Evolutionary conservation across 2,113 vertebrate species (phyloP).

Genomic region (Cercopithecus mona): DNA sequence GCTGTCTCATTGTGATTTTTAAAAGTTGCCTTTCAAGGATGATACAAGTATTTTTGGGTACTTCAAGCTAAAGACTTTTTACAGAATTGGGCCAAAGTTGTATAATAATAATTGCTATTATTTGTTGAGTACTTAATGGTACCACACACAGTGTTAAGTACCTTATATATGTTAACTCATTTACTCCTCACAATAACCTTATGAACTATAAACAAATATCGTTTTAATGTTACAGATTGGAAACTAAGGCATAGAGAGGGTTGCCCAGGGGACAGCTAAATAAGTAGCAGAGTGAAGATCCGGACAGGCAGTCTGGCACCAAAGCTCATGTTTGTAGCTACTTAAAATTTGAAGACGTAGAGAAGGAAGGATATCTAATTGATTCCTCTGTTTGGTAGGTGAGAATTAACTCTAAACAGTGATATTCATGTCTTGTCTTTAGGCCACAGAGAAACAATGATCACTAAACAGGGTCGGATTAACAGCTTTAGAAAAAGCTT

Average conservation of each 20-base stretch:
- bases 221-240: not conserved
- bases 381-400: not conserved
- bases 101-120: not conserved
- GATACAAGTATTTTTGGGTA: not conserved
- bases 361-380: not conserved
- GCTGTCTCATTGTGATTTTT: no score
- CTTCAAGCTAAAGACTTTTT: not conserved
- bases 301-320: not conserved
- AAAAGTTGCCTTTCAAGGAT: not conserved
- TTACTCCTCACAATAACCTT: not conserved
- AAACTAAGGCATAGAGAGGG: not conserved
- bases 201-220: not conserved
- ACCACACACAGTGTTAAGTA: not conserved
- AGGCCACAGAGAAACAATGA: not conserved
- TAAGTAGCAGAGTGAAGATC: not conserved
- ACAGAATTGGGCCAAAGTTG: not conserved
- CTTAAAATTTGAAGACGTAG: not conserved
- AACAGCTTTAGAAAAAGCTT: not conserved
- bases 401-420: not conserved
- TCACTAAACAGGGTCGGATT: not conserved
- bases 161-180: not conserved
- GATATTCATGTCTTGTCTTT: not conserved
- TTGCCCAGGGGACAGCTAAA: not conserved
- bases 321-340: not conserved
- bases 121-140: not conserved